Evolutionary conservation across 2,797 vertebrate species (phyloP).

Genomic region (Gallinago stenura): DNA sequence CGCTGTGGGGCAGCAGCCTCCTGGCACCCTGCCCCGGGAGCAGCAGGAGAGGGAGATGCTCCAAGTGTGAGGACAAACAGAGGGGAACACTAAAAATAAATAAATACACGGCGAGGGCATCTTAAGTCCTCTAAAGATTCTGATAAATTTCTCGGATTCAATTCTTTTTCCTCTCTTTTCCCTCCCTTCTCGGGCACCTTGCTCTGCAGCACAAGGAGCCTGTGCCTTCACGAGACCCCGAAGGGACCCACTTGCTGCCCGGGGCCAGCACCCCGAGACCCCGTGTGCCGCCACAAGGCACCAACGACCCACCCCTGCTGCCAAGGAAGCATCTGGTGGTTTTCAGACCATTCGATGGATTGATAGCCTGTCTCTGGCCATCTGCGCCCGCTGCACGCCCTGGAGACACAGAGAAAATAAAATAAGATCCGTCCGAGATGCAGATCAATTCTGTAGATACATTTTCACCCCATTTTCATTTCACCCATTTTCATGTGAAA

Average conservation of each 20-base stretch:
- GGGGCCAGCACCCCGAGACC: background rate
- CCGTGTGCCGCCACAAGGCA: background rate
- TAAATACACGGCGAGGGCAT: background rate
- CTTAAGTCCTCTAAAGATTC: background rate
- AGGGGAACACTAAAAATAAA: background rate
- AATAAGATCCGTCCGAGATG: background rate
- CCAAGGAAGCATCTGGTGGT: background rate
- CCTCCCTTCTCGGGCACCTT: background rate
- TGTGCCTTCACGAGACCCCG: background rate
- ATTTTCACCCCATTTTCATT: too few species aligned
- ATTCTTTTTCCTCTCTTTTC: background rate
- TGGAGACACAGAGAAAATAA: background rate
- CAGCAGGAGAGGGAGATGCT: background rate
- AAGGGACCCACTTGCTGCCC: background rate
- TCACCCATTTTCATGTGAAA: too few species aligned
- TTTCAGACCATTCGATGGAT: constrained; percentile 3
- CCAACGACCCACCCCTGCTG: background rate
- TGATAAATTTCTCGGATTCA: background rate
- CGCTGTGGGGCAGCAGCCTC: background rate
- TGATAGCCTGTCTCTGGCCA: background rate
- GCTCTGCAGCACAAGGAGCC: background rate
- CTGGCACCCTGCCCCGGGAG: background rate
- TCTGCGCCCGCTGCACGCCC: background rate
- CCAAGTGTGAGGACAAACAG: background rate
- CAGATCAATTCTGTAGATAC: background rate